Evolutionary conservation across 2,888 invertebrate species (phyloP).

Genomic region (Therioaphis trifolii): DNA sequence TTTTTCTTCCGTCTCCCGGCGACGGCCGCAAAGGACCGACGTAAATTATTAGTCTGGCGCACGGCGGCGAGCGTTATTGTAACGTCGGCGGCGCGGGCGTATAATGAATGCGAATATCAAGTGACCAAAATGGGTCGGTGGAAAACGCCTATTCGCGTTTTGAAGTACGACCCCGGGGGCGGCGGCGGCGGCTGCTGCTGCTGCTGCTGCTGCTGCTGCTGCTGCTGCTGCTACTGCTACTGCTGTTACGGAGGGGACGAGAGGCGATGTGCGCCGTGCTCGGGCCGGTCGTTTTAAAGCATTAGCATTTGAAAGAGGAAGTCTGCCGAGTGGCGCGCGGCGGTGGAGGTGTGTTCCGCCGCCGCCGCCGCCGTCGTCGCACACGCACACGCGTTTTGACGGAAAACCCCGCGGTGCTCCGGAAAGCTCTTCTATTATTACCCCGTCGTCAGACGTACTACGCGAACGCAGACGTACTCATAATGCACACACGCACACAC

Average conservation of each 20-base stretch:
- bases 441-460: neutral
- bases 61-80: neutral
- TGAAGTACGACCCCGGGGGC: neutral
- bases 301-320: slow-evolving; percentile 60
- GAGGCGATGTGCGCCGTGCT: too few relatives aligned
- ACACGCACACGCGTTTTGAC: slow-evolving; percentile 41
- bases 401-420: slow-evolving; percentile 51
- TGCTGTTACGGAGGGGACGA: too few relatives aligned
- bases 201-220: too few relatives aligned
- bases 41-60: slow-evolving; percentile 13
- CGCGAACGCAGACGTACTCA: neutral
- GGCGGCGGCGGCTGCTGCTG: neutral
- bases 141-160: slow-evolving; percentile 57
- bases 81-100: neutral
- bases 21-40: neutral
- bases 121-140: slow-evolving; percentile 55
- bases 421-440: slow-evolving; percentile 26
- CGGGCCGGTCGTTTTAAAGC: slow-evolving; percentile 35
- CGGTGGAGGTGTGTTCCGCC: neutral
- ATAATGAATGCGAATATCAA: slow-evolving; percentile 55
- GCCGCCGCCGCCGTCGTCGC: neutral
- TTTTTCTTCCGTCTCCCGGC: neutral
- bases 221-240: too few relatives aligned
- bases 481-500: neutral
- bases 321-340: slow-evolving; percentile 50